These are phyloP conservation scores for Forficula auricularia DNA, from an alignment of 1,140 invertebrate genomes.

Conservation along the genomic window DNA sequence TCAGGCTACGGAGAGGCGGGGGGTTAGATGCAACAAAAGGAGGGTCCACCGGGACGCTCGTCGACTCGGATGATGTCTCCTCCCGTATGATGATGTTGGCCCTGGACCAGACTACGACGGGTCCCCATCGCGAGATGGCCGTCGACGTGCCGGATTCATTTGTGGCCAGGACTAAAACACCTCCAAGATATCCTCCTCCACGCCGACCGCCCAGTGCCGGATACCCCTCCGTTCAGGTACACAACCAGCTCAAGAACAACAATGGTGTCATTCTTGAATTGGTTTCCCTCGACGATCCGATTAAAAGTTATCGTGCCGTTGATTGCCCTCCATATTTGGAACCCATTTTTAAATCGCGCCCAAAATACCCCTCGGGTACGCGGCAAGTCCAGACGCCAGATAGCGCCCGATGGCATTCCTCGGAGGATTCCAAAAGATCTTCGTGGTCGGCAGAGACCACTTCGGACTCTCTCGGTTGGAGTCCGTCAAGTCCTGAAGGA, in stretches of 20 bases:
- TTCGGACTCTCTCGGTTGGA: too few relatives aligned
- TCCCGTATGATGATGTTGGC: conserved; percentile 42
- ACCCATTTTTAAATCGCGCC: conserved; percentile 50
- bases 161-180: conserved; percentile 75
- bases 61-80: conserved; percentile 2
- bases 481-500: too few relatives aligned
- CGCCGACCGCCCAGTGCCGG: conserved; percentile 31
- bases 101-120: conserved; percentile 34
- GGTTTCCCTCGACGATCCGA: conserved; percentile 25
- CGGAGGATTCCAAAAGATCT: conserved; percentile 9
- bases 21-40: background rate
- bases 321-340: conserved; percentile 58
- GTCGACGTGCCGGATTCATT: conserved; percentile 95
- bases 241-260: conserved; percentile 18
- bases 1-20: background rate
- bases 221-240: conserved; percentile 15
- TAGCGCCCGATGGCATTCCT: conserved; percentile 12
- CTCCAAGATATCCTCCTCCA: conserved; percentile 72
- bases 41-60: background rate
- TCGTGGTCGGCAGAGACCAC: conserved; percentile 1
- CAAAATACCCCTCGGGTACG: conserved; percentile 59
- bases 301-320: conserved; percentile 49
- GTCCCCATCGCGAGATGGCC: conserved; percentile 88
- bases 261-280: conserved; percentile 23
- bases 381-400: conserved; percentile 24